phyloP scores from a whole-genome alignment of 2,113 vertebrate genomes.

The Cryptomyrus ogoouensis region DNA sequence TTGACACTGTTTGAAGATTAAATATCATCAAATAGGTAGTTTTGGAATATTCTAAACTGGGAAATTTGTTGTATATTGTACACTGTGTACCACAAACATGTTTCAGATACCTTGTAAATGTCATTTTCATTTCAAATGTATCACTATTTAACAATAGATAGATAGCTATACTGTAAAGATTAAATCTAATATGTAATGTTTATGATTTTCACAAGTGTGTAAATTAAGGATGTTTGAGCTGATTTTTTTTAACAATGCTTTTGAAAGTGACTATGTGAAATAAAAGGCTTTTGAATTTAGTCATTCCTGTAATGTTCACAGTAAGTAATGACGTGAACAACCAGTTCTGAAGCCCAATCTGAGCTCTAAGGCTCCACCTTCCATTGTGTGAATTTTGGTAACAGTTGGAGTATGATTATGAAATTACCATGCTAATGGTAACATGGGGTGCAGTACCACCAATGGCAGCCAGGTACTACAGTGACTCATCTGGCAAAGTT shows the following conservation, averaged over 20 bases:
- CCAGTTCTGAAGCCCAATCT: not conserved
- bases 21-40: not conserved
- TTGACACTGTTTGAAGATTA: not conserved
- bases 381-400: not conserved
- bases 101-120: not conserved
- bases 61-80: not conserved
- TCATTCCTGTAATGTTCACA: not conserved
- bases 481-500: no score
- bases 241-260: not conserved
- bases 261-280: not conserved
- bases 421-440: not conserved
- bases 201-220: not conserved
- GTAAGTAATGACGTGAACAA: not conserved
- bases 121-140: not conserved
- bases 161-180: not conserved
- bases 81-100: not conserved
- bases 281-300: not conserved
- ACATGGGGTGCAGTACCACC: no score
- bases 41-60: not conserved
- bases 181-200: not conserved
- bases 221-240: not conserved
- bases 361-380: not conserved
- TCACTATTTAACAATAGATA: not conserved
- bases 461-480: no score
- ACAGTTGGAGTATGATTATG: not conserved